phyloP scores from a whole-genome alignment of 2,888 invertebrate species.

The Gortyna flavago region DNA sequence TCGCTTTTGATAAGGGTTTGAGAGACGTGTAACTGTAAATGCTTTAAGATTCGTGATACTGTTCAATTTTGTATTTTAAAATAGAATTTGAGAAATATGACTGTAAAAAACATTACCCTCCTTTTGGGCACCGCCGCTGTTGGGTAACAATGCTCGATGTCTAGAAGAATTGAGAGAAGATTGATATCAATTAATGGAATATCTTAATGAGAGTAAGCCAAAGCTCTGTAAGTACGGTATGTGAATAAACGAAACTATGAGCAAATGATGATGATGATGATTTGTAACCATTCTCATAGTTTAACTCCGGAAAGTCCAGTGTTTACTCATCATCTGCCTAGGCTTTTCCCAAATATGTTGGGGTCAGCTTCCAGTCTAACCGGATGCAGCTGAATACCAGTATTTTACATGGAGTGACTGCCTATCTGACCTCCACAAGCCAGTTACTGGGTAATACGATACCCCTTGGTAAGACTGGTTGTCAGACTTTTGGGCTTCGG shows the following conservation, averaged over 20 bases:
- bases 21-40: slow-evolving; percentile 56
- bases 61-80: background rate
- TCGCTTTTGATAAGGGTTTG: slow-evolving; percentile 55
- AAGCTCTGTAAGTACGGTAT: background rate
- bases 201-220: background rate
- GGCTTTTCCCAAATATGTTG: no score
- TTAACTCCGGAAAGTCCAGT: no score
- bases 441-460: no score
- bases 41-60: slow-evolving; percentile 16
- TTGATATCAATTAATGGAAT: background rate
- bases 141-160: background rate
- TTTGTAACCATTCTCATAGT: slow-evolving; percentile 17
- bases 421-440: no score
- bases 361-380: no score
- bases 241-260: no score
- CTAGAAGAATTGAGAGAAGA: background rate
- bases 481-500: no score
- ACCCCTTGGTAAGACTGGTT: no score
- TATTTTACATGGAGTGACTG: no score
- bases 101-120: background rate
- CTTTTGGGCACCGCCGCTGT: background rate
- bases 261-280: no score
- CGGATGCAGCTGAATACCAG: no score
- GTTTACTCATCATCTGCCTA: no score
- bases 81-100: background rate